A percentile compares a stretch with the other conserved stretches of the same genome.
Evolutionary conservation across 2,888 invertebrate genomes (phyloP).

Genomic region (Euplagia quadripunctaria): DNA sequence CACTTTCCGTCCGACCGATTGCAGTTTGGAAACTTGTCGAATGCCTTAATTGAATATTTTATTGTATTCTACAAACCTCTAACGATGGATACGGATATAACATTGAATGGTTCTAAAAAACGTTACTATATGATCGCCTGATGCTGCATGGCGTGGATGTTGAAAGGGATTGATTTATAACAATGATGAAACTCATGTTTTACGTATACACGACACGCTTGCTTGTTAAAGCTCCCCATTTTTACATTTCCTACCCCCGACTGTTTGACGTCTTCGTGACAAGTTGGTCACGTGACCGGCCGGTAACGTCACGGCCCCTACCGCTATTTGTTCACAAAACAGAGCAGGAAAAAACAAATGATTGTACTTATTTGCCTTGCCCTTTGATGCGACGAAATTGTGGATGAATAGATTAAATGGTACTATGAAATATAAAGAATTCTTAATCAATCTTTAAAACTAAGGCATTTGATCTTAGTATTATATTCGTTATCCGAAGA

Average conservation of each 20-base stretch:
- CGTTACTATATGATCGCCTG: constrained; percentile 12
- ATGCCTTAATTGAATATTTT: constrained; percentile 42
- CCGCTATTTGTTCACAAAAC: constrained; percentile 33
- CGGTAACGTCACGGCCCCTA: constrained; percentile 35
- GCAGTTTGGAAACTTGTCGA: constrained; percentile 27
- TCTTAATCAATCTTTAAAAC: not conserved
- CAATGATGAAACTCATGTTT: constrained; percentile 33
- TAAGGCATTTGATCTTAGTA: not conserved
- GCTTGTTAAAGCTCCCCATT: constrained; percentile 48
- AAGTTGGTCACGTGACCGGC: constrained; percentile 62
- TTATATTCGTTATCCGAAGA: constrained; percentile 29
- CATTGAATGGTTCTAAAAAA: too few relatives aligned
- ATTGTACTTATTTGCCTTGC: constrained; percentile 22
- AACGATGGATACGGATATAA: constrained; percentile 1
- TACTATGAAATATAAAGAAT: not conserved
- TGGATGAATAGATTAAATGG: not conserved
- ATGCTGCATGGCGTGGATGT: constrained; percentile 12
- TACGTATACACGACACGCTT: constrained; percentile 32
- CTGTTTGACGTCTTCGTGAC: constrained; percentile 54
- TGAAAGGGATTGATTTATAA: constrained; percentile 34
- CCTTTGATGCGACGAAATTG: not conserved
- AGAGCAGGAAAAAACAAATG: constrained; percentile 25
- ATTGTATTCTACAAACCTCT: constrained; percentile 29
- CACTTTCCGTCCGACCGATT: constrained; percentile 24
- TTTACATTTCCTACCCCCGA: constrained; percentile 37